Conservation (phyloP, 2,113 vertebrate genomes). For the Trogon surrucura region DNA sequence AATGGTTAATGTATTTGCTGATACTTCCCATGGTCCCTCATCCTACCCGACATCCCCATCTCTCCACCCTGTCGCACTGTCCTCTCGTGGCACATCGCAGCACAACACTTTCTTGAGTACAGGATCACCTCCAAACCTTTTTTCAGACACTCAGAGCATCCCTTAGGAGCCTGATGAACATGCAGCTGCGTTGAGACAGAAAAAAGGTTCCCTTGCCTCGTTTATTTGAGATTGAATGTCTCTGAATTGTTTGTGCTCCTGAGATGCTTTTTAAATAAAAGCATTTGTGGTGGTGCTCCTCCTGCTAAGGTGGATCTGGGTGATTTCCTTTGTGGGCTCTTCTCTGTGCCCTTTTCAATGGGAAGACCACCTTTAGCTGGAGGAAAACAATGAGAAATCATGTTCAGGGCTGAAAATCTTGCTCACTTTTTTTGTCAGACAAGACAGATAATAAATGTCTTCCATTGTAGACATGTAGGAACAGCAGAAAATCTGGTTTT, state of each 20-base stretch:
- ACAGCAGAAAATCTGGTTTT: background rate
- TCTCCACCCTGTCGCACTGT: too few relatives aligned
- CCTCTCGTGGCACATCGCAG: too few relatives aligned
- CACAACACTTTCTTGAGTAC: background rate
- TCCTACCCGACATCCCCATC: too few relatives aligned
- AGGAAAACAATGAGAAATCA: background rate
- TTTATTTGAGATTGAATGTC: rapidly evolving
- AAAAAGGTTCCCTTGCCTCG: background rate
- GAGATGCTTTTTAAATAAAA: background rate
- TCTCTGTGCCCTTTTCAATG: background rate
- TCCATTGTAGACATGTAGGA: background rate
- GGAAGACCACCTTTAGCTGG: background rate
- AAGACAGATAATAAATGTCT: background rate
- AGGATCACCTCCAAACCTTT: background rate
- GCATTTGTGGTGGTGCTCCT: background rate
- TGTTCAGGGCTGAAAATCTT: background rate
- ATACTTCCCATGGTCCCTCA: too few relatives aligned
- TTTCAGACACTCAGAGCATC: background rate
- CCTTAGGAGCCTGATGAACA: background rate
- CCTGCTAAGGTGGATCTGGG: background rate
- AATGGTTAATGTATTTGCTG: background rate
- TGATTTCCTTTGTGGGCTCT: background rate
- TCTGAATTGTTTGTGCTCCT: background rate
- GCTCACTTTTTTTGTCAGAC: too few relatives aligned
- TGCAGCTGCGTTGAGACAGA: rapidly evolving